phyloP scores from a whole-genome alignment of 2,888 invertebrate species.

The Acleris laterana region DNA sequence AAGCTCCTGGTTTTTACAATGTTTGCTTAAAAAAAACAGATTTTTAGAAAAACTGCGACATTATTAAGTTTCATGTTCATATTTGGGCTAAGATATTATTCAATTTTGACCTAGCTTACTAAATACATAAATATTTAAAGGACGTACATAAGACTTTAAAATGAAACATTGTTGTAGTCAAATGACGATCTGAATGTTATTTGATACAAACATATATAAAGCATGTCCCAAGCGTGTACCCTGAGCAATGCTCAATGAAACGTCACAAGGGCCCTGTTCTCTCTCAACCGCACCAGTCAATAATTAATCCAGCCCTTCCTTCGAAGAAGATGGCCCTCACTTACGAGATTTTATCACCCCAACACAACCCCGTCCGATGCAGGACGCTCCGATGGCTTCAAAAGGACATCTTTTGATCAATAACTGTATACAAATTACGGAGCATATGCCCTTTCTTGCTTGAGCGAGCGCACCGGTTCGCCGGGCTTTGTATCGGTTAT shows the following conservation, averaged over 20 bases:
- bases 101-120: no score
- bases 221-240: neutral
- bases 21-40: neutral
- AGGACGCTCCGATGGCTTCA: constrained; percentile 74
- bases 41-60: neutral
- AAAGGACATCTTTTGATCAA: constrained; percentile 84
- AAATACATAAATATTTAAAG: no score
- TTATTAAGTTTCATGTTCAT: no score
- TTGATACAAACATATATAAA: neutral
- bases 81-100: no score
- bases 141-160: no score
- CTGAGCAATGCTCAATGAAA: constrained; percentile 37
- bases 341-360: constrained; percentile 78
- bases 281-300: constrained; percentile 49
- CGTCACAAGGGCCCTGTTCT: constrained; percentile 37
- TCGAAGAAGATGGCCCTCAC: constrained; percentile 54
- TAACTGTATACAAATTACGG: constrained; percentile 83
- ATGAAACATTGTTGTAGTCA: neutral
- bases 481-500: constrained; percentile 63
- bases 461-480: constrained; percentile 68
- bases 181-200: neutral
- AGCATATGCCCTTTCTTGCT: constrained; percentile 81
- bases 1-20: constrained; percentile 24
- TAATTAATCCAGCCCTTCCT: constrained; percentile 64
- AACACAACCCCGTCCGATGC: constrained; percentile 69